A percentile compares a stretch with the other conserved stretches of the same genome.
phyloP scores from a whole-genome alignment of 2,888 invertebrate species.

The Cephonodes hylas region DNA sequence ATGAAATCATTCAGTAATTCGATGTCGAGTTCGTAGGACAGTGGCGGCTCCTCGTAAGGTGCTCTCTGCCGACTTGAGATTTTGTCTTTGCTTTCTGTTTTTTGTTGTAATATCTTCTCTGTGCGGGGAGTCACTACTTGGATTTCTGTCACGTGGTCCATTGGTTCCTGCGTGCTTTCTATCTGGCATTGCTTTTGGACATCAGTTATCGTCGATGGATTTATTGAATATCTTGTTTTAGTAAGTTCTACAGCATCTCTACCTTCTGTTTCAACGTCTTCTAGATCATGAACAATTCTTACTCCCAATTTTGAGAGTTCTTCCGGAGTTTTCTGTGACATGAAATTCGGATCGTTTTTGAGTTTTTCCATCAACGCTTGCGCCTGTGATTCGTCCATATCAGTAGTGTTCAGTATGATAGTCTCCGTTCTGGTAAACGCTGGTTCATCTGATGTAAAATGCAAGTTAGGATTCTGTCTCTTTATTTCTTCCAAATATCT shows the following conservation, averaged over 20 bases:
- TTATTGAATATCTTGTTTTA: slow-evolving; percentile 71
- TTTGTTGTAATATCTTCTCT: slow-evolving; percentile 57
- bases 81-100: slow-evolving; percentile 57
- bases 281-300: slow-evolving; percentile 65
- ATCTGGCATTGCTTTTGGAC: slow-evolving; percentile 55
- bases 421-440: slow-evolving; percentile 75
- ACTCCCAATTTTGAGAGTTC: slow-evolving; percentile 70
- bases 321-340: slow-evolving; percentile 70
- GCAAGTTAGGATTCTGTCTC: slow-evolving; percentile 71
- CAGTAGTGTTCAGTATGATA: slow-evolving; percentile 77
- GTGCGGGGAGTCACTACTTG: slow-evolving; percentile 83
- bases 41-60: slow-evolving; percentile 57
- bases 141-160: slow-evolving; percentile 87
- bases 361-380: slow-evolving; percentile 71
- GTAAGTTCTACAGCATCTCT: slow-evolving; percentile 60
- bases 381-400: slow-evolving; percentile 72
- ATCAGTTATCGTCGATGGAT: slow-evolving; percentile 64
- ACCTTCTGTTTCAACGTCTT: slow-evolving; percentile 58
- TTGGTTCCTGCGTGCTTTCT: slow-evolving; percentile 43
- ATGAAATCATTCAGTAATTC: slow-evolving; percentile 75
- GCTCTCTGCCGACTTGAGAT: slow-evolving; percentile 65
- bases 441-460: slow-evolving; percentile 71
- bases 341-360: slow-evolving; percentile 72
- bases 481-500: slow-evolving; percentile 71
- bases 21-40: slow-evolving; percentile 69